phyloP scores from a whole-genome alignment of 2,113 vertebrate genomes.

The Lophochroa leadbeateri region DNA sequence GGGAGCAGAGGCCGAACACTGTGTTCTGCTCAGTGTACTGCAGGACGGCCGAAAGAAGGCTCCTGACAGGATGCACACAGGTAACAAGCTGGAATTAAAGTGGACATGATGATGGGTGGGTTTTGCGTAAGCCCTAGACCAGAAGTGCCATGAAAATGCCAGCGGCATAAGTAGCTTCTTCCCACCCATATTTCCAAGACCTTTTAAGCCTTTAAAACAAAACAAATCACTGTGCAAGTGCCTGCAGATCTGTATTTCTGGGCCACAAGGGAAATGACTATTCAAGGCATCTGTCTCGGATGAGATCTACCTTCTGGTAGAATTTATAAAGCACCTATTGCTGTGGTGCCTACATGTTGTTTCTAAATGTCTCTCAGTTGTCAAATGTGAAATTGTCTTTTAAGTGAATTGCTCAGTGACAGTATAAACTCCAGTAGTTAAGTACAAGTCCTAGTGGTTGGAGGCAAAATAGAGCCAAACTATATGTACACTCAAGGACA shows the following conservation, averaged over 20 bases:
- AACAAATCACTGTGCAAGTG: neutral
- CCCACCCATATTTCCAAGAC: neutral
- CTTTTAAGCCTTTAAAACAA: conserved; percentile 31
- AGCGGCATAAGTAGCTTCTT: neutral
- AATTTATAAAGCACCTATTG: conserved; percentile 23
- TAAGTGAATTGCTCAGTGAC: neutral
- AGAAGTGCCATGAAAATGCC: neutral
- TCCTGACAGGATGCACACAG: too few relatives aligned
- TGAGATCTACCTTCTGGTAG: conserved; percentile 29
- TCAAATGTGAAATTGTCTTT: conserved; percentile 2
- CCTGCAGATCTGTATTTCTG: neutral
- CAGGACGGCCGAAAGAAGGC: too few relatives aligned
- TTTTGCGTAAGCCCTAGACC: neutral
- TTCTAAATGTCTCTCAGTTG: neutral
- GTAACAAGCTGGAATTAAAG: conserved; percentile 16
- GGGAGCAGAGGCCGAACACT: too few relatives aligned
- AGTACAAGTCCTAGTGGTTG: neutral
- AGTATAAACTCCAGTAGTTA: neutral
- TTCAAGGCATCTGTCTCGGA: neutral
- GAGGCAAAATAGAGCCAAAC: neutral
- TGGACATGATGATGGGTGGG: neutral
- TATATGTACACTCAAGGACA: neutral
- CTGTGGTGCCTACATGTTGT: neutral
- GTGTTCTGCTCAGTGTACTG: too few relatives aligned
- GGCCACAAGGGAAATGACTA: conserved; percentile 9